A percentile compares a stretch with the other conserved stretches of the same genome.
Evolutionary conservation across 2,113 vertebrate species (phyloP).

Genomic region (Mystacornis crossleyi): DNA sequence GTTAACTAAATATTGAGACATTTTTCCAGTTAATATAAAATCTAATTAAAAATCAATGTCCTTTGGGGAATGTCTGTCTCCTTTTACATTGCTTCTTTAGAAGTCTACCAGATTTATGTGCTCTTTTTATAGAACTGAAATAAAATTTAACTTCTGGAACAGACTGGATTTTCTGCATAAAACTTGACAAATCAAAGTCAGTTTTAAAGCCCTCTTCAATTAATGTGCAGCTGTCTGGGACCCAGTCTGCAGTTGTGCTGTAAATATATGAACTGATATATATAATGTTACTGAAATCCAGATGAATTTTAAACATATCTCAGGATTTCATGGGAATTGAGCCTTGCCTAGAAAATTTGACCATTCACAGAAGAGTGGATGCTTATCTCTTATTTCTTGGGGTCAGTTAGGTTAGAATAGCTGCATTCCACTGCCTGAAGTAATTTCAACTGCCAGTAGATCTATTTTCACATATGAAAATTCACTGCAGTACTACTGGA

Average conservation of each 20-base stretch:
- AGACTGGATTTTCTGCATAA: background rate
- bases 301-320: background rate
- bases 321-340: background rate
- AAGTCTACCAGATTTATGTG: background rate
- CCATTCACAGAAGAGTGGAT: background rate
- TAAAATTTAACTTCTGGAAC: background rate
- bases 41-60: background rate
- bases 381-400: background rate
- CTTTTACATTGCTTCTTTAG: background rate
- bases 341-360: background rate
- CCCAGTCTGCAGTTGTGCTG: background rate
- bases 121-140: background rate
- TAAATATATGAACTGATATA: background rate
- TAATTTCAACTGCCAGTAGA: background rate
- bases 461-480: background rate
- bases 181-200: background rate
- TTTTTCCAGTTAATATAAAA: background rate
- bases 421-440: background rate
- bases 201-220: background rate
- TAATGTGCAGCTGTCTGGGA: background rate
- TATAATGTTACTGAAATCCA: background rate
- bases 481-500: background rate
- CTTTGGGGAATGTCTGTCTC: background rate
- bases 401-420: background rate
- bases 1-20: background rate